phyloP scores from a whole-genome alignment of 2,888 invertebrate genomes.

The Cryptocephalus primarius region DNA sequence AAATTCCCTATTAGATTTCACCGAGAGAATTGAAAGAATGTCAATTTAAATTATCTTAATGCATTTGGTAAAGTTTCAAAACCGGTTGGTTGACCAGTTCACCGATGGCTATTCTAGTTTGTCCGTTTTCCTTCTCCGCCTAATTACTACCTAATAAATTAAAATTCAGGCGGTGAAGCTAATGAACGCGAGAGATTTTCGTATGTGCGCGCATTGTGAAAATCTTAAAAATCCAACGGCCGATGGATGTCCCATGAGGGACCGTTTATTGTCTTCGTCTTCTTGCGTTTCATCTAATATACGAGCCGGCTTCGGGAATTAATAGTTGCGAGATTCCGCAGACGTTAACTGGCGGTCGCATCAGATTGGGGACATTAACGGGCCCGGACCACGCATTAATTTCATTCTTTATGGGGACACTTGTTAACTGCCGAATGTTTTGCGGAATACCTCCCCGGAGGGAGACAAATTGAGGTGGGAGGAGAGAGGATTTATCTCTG shows the following conservation, averaged over 20 bases:
- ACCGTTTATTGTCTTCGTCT: slow-evolving; percentile 14
- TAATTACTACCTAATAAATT: no score
- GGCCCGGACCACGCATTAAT: slow-evolving; percentile 34
- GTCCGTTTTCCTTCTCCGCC: no score
- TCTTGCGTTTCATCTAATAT: slow-evolving; percentile 24
- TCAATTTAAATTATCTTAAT: slow-evolving; percentile 34
- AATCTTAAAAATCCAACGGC: no score
- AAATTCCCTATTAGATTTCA: no score
- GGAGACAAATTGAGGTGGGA: background rate
- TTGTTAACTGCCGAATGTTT: background rate
- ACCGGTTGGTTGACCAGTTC: slow-evolving; percentile 20
- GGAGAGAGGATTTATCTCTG: background rate
- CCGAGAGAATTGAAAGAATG: slow-evolving; percentile 20
- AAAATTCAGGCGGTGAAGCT: no score
- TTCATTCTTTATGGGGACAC: slow-evolving; percentile 30
- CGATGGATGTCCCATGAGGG: no score
- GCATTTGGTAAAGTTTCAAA: slow-evolving; percentile 28
- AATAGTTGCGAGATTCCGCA: slow-evolving; percentile 37
- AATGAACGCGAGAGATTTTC: no score
- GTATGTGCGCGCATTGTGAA: no score
- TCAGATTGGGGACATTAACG: slow-evolving; percentile 39
- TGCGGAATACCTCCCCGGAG: background rate
- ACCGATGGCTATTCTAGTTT: no score
- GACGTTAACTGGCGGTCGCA: slow-evolving; percentile 35
- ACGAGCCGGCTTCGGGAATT: slow-evolving; percentile 33